Base-by-base conservation (phyloP, 2,113 vertebrate species). In the Amazona vittata region DNA sequence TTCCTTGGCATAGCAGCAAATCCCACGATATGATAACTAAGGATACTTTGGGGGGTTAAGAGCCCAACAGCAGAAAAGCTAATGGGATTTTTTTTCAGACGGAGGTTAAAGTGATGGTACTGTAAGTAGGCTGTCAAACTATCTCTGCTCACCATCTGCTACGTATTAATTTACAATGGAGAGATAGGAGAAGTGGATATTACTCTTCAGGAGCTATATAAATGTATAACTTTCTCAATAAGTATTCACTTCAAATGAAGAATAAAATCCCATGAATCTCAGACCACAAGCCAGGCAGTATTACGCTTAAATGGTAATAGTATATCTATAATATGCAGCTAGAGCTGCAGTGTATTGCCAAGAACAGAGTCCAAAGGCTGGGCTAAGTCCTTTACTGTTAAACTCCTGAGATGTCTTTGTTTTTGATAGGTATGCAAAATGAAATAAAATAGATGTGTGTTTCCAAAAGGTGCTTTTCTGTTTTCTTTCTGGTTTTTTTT, bases 101-200 rank as follows among this genome's bases (percentile, higher is more conserved):
- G 64, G 94, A 96, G 91, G 96, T 95, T 97, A 96, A 97, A 96
- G 64, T 95, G 93, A 95, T 95, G 96, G 91, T 94, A 83, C 92
- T 96, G 77, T 97, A 97, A 96, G 91, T 93, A 95, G 90, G 46
- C 96, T 97, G 95, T 97, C 94, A 97, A 77, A 94, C 88, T 96
- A 96, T 96, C 96, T 97, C 93, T 94, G 80, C 94, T 96, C 95
- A 96, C 93, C 94, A 94, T 97, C 92, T 95, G 95, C 92, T 94
- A 96, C 96, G 93, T 95, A 96, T 95, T 96, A 97, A 96, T 96
- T 97, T 95, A 95, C 93, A 96, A 95, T 62, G 94, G 89, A 95
- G 75, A 84, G 86, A 96, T 80, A 95, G 89, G 92, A 96, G 92
- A 96, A 95, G 71, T 94, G 93, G 73, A 50, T 94, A 90, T 93